A percentile compares a stretch with the other conserved stretches of the same genome.
Evolutionary conservation across 2,797 vertebrate species (phyloP).

Genomic region (Pangasius larnaudii): DNA sequence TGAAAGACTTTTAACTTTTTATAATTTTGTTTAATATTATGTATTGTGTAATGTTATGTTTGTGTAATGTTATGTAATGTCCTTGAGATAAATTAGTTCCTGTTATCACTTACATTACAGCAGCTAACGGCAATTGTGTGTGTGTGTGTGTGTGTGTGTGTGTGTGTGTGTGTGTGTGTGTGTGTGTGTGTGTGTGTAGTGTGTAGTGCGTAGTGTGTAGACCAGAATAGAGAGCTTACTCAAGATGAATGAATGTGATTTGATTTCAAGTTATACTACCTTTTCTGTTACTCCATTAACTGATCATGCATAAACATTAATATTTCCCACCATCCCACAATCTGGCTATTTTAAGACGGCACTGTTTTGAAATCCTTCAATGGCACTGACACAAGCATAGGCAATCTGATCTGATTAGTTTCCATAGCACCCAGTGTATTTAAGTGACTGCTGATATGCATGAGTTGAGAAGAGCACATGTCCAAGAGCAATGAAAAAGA

Average conservation of each 20-base stretch:
- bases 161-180: background rate
- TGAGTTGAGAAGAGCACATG: constrained; percentile 12
- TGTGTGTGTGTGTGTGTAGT: background rate
- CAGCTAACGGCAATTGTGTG: background rate
- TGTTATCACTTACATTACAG: background rate
- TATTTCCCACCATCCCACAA: background rate
- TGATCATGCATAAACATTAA: background rate
- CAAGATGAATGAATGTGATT: background rate
- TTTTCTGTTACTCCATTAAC: background rate
- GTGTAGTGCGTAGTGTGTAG: too few species aligned
- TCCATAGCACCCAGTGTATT: constrained; percentile 26
- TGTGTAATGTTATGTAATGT: background rate
- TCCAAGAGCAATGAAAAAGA: constrained; percentile 1
- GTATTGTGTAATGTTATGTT: background rate
- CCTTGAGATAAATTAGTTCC: background rate
- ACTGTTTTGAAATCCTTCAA: constrained; percentile 32
- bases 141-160: too few species aligned
- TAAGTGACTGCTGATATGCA: constrained; percentile 30
- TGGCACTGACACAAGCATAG: background rate
- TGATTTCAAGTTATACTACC: background rate
- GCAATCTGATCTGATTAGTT: constrained; percentile 35
- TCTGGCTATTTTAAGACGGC: constrained; percentile 27
- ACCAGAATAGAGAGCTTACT: background rate
- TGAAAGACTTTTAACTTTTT: background rate
- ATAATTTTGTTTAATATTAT: background rate